A percentile compares a stretch with the other conserved stretches of the same genome.
These are phyloP conservation scores for Acanthaster planci DNA, from an alignment of 35 echinoderm and acorn worm species.

Conservation along the genomic window DNA sequence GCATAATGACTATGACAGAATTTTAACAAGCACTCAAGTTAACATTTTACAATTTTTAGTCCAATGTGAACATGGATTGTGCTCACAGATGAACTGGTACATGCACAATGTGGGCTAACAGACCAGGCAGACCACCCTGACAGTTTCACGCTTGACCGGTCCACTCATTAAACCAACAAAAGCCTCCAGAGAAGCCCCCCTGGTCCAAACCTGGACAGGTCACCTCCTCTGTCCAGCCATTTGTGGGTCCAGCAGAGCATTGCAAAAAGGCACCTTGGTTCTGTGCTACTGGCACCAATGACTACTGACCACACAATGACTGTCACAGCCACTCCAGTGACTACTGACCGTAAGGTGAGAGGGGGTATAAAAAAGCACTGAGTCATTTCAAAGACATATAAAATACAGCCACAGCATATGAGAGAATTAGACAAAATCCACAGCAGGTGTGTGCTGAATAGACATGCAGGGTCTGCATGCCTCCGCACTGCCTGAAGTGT, in stretches of 20 bases:
- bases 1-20: too few species aligned
- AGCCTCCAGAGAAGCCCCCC: background rate
- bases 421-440: too few species aligned
- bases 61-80: too few species aligned
- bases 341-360: slow-evolving; percentile 16
- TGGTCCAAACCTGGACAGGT: background rate
- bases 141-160: background rate
- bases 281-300: background rate
- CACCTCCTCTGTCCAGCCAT: slow-evolving; percentile 8
- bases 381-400: background rate
- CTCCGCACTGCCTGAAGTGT: too few species aligned
- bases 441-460: too few species aligned
- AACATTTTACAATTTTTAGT: too few species aligned
- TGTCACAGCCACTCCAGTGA: background rate
- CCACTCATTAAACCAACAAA: slow-evolving; percentile 13
- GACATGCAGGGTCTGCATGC: too few species aligned
- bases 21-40: too few species aligned
- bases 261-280: too few species aligned
- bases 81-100: too few species aligned
- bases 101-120: background rate
- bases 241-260: background rate
- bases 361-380: background rate
- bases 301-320: background rate
- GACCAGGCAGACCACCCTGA: background rate
- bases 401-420: too few species aligned